Percentiles rank a stretch among this genome's conserved stretches.
These are phyloP conservation scores for Eospalax fontanierii DNA, from an alignment of 2,797 vertebrate genomes.

Conservation along the genomic window DNA sequence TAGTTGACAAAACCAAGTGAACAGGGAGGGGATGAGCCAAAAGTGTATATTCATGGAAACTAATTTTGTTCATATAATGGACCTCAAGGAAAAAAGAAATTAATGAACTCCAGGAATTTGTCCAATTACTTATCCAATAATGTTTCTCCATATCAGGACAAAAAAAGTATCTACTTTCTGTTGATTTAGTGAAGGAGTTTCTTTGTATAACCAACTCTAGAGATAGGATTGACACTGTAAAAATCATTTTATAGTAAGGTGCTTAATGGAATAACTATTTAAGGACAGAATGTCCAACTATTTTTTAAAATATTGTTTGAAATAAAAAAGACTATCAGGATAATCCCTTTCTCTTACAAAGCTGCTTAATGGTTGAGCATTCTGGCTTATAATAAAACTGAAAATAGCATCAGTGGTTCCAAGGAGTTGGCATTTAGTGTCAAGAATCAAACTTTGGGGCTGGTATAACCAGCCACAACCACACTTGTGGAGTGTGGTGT, in stretches of 20 bases:
- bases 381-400: background rate
- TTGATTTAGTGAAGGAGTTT: slow-evolving; percentile 46
- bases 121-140: too few species aligned
- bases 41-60: background rate
- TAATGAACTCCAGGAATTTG: background rate
- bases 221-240: slow-evolving; percentile 18
- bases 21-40: slow-evolving; percentile 56
- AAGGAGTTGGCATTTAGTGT: slow-evolving; percentile 17
- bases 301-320: slow-evolving; percentile 44
- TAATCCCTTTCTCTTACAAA: slow-evolving; percentile 16
- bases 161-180: background rate
- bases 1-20: slow-evolving; percentile 58
- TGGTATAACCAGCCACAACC: too few species aligned
- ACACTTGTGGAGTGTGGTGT: background rate
- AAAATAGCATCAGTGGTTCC: background rate
- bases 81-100: background rate
- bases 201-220: slow-evolving; percentile 7
- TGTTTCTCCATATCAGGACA: too few species aligned
- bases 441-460: background rate
- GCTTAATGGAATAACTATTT: background rate
- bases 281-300: background rate
- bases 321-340: slow-evolving; percentile 6
- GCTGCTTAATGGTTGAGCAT: background rate
- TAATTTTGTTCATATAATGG: slow-evolving; percentile 58
- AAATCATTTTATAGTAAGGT: slow-evolving; percentile 30